phyloP scores from a whole-genome alignment of 2,113 vertebrate genomes.

The Pagrus major region DNA sequence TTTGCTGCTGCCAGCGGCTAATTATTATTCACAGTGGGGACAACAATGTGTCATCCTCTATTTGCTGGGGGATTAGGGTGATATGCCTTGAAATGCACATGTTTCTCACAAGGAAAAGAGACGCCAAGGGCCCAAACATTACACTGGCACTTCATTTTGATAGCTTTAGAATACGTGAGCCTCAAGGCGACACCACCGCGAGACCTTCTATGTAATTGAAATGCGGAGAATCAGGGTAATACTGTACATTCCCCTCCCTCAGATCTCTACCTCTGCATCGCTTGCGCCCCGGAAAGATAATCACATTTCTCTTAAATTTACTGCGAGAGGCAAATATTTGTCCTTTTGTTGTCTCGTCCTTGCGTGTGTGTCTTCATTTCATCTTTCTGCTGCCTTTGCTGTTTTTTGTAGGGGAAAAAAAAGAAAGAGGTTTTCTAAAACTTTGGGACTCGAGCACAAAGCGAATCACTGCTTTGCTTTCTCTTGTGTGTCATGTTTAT shows the following conservation, averaged over 20 bases:
- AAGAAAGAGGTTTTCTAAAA: constrained; percentile 13
- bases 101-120: constrained; percentile 48
- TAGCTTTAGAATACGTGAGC: constrained; percentile 36
- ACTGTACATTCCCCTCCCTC: not conserved
- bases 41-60: constrained; percentile 68
- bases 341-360: constrained; percentile 20
- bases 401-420: not conserved
- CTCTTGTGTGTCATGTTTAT: not conserved
- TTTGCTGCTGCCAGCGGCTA: constrained; percentile 60
- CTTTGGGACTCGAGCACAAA: constrained; percentile 19
- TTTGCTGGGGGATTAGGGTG: constrained; percentile 70
- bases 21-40: constrained; percentile 76
- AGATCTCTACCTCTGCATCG: not conserved
- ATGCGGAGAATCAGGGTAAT: not conserved
- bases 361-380: constrained; percentile 1
- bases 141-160: constrained; percentile 41
- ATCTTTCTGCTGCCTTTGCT: constrained; percentile 26
- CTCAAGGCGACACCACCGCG: constrained; percentile 21
- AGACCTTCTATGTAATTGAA: constrained; percentile 37
- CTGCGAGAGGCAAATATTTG: not conserved
- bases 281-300: constrained; percentile 32
- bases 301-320: not conserved
- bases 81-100: constrained; percentile 59
- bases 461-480: not conserved
- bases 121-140: constrained; percentile 67